Evolutionary conservation across 2,113 vertebrate species (phyloP), one percentile per base, ranked within the genome.

Genomic region (Trematomus loennbergii): DNA sequence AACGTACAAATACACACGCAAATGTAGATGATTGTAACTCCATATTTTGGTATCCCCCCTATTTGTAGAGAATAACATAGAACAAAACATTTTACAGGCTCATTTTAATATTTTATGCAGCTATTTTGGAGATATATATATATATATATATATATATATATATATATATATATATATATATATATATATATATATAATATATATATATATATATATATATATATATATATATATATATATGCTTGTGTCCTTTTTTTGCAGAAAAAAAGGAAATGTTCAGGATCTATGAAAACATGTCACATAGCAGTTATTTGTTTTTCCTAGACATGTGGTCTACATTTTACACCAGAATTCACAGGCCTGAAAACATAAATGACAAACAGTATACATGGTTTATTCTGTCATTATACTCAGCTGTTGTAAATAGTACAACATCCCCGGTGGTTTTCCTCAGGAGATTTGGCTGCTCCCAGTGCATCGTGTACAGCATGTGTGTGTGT

Each of bases 401-500:
- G 29, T 29, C 29, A 29, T 29, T 29, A 29, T 29, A 22, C 20
- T 20, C 12, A 10, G 12, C n/a, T 4, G 2, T 62, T 66, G 40
- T 48, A 36, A 33, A 43, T 17, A 22, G 33, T 20, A 40, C 33
- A 69, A 5, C 2, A 2, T 67, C 20, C 15, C 49, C 49, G 61
- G 59, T 65, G 70, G 71, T 71, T 70, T 64, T 36, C 13, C 29
- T 33, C 45, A 36, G 20, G 12, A 33, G 57, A 46, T 40, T 22
- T 9, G 12, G 53, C 36, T 48, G 49, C 18, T 60, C 63, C 11
- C 10, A 9, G n/a, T 45, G 40, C 48, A 18, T 40, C 1, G 11
- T 69, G 50, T 53, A 11, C 36, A 60, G 22, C 52, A 43, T 48
- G 13, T 57, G 54, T 72, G 67, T 66, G 67, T 53, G 33, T 43